A percentile compares a stretch with the other conserved stretches of the same genome.
phyloP scores from a whole-genome alignment of 2,113 vertebrate genomes.

The Phainopepla nitens region DNA sequence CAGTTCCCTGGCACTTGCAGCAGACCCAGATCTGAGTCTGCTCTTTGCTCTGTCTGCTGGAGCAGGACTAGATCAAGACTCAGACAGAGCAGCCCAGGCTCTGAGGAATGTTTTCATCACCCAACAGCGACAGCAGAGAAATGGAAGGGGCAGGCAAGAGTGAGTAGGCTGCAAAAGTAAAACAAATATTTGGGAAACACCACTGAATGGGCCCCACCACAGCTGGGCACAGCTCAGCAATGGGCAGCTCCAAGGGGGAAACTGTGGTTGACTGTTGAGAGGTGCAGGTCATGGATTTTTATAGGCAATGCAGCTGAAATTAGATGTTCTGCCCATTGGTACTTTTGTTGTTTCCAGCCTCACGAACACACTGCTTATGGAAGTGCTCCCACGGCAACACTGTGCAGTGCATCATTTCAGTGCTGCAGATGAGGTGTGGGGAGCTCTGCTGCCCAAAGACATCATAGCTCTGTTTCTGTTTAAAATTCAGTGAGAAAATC shows the following conservation, averaged over 20 bases:
- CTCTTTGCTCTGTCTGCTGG: not conserved
- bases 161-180: not conserved
- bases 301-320: accelerated
- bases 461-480: not conserved
- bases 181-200: not conserved
- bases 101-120: not conserved
- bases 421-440: not conserved
- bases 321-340: not conserved
- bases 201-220: not conserved
- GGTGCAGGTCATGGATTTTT: not conserved
- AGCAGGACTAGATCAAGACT: not conserved
- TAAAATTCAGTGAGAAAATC: not conserved
- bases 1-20: not conserved
- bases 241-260: not conserved
- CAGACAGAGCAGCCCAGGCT: not conserved
- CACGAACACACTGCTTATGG: not conserved
- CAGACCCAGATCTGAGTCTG: not conserved
- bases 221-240: not conserved
- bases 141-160: not conserved
- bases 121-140: not conserved
- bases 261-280: not conserved
- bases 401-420: not conserved
- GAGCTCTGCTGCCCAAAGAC: not conserved
- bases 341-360: not conserved
- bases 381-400: not conserved